Percentiles rank a stretch among this genome's conserved stretches.
These are phyloP conservation scores for Paramisgurnus dabryanus DNA, from an alignment of 2,113 vertebrate species.

Conservation along the genomic window DNA sequence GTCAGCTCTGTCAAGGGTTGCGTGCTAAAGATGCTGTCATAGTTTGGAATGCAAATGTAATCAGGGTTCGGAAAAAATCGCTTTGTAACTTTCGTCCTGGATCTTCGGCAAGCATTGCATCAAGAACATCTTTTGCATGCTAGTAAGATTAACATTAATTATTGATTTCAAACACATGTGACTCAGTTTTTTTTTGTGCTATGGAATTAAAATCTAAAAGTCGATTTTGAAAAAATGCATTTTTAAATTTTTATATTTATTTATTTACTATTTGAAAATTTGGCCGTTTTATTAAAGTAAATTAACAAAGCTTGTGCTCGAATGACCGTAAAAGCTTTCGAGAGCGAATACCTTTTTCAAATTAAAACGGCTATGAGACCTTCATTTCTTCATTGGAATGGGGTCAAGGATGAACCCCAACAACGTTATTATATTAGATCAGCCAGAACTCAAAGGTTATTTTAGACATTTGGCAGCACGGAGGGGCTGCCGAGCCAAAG, in stretches of 20 bases:
- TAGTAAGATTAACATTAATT: too few species aligned
- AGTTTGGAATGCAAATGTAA: too few species aligned
- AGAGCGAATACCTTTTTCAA: constrained; percentile 53
- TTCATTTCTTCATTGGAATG: constrained; percentile 57
- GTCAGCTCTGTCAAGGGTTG: too few species aligned
- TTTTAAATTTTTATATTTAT: neutral
- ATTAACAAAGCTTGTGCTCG: constrained; percentile 42
- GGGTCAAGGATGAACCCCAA: constrained; percentile 55
- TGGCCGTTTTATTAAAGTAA: constrained; percentile 4
- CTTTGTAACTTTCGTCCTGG: too few species aligned
- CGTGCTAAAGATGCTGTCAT: too few species aligned
- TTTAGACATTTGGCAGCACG: constrained; percentile 34
- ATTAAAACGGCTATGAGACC: constrained; percentile 55
- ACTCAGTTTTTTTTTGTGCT: neutral
- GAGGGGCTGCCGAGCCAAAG: constrained; percentile 23
- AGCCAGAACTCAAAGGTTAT: constrained; percentile 54
- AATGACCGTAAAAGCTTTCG: constrained; percentile 43
- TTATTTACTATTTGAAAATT: neutral
- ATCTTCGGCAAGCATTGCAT: too few species aligned
- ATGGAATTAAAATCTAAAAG: neutral
- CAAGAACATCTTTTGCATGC: too few species aligned
- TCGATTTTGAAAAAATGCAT: too few species aligned
- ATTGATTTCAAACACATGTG: too few species aligned
- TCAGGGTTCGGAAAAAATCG: too few species aligned
- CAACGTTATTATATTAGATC: constrained; percentile 56